Evolutionary conservation across 2,888 invertebrate genomes (phyloP).

Genomic region (Mesorhabditis spiculigera): DNA sequence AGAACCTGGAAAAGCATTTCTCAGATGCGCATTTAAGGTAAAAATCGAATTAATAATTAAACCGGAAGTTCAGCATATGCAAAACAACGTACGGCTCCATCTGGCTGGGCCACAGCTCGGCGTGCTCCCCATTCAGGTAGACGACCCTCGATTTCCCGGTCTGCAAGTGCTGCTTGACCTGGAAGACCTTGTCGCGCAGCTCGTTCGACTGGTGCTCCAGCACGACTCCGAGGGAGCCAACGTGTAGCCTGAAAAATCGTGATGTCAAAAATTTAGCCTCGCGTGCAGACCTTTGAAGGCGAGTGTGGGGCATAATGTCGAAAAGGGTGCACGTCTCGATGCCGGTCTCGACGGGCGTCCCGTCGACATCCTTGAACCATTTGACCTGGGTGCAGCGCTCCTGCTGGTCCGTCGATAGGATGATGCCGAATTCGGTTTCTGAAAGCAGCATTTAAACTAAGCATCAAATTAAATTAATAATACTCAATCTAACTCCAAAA

Average conservation of each 20-base stretch:
- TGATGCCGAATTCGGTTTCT: slow-evolving; percentile 14
- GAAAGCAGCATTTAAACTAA: background rate
- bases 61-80: no score
- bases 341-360: background rate
- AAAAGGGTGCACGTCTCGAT: slow-evolving; percentile 18
- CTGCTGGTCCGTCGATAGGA: slow-evolving; percentile 10
- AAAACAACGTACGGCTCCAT: slow-evolving; percentile 10
- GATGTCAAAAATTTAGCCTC: background rate
- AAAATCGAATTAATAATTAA: no score
- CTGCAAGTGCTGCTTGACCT: slow-evolving; percentile 15
- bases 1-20: no score
- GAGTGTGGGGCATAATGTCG: slow-evolving; percentile 19
- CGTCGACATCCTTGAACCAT: slow-evolving; percentile 13
- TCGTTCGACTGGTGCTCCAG: slow-evolving; percentile 1
- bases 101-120: slow-evolving; percentile 14
- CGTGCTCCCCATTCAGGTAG: slow-evolving; percentile 12
- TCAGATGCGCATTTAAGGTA: background rate
- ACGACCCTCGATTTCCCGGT: slow-evolving; percentile 17
- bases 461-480: background rate
- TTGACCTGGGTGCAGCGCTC: slow-evolving; percentile 16
- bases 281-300: slow-evolving; percentile 10
- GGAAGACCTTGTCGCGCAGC: slow-evolving; percentile 8
- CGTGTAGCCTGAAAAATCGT: background rate
- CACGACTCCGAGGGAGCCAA: slow-evolving; percentile 5
- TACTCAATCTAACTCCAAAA: background rate